phyloP scores from a whole-genome alignment of 2,113 vertebrate species.

The Coryphaenoides rupestris region DNA sequence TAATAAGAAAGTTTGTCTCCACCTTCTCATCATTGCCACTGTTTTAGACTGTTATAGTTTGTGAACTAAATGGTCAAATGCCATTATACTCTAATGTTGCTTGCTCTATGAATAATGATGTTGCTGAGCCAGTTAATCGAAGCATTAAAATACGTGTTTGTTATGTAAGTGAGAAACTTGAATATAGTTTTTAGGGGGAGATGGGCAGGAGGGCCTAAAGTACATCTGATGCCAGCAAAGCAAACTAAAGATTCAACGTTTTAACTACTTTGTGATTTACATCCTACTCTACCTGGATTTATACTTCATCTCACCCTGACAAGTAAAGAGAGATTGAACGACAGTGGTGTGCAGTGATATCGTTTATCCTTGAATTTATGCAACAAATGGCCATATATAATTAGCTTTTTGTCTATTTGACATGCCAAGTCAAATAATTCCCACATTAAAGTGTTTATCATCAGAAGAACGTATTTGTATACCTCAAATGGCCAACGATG shows the following conservation, averaged over 20 bases:
- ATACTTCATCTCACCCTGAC: no score
- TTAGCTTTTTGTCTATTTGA: slow-evolving; percentile 1
- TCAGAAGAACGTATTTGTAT: slow-evolving; percentile 36
- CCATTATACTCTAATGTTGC: neutral
- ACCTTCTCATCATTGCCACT: neutral
- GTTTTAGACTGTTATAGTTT: neutral
- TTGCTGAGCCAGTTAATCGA: neutral
- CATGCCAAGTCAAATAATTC: neutral
- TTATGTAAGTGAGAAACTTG: neutral
- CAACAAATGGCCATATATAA: neutral
- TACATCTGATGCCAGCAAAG: slow-evolving; percentile 8
- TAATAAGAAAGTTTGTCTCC: neutral
- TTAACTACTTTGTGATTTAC: neutral
- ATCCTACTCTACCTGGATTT: neutral
- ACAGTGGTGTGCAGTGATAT: neutral
- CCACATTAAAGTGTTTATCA: neutral
- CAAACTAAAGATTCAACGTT: neutral
- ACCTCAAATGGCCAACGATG: slow-evolving; percentile 50
- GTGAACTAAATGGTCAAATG: no score
- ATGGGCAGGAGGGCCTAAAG: neutral
- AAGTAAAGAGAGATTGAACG: neutral
- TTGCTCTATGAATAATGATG: neutral
- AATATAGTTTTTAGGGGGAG: neutral
- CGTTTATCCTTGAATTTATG: neutral
- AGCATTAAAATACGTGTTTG: neutral